These are phyloP conservation scores for Pteropus rufus DNA, from an alignment of 2,797 vertebrate species.

Conservation along the genomic window DNA sequence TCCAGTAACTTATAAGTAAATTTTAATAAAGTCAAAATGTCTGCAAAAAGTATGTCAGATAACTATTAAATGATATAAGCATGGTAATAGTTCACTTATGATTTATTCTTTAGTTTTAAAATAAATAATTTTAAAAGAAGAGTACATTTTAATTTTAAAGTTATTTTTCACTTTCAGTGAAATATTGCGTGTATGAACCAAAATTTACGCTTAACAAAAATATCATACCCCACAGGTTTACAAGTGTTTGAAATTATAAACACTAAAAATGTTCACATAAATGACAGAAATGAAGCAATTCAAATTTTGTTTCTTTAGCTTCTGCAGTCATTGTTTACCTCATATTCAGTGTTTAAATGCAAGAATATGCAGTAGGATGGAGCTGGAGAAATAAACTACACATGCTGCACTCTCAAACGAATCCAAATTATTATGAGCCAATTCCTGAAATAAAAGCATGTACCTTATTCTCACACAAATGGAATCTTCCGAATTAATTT, in stretches of 20 bases:
- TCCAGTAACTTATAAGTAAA: not conserved
- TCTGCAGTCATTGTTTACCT: not conserved
- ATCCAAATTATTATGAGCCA: not conserved
- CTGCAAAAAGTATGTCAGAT: not conserved
- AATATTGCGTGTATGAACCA: not conserved
- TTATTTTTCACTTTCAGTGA: not conserved
- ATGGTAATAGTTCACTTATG: not conserved
- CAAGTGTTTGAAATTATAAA: not conserved
- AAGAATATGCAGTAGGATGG: not conserved
- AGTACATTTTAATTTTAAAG: conserved; percentile 7
- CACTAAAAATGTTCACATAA: not conserved
- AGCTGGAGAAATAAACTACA: not conserved
- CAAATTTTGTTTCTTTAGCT: not conserved
- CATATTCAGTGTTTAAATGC: not conserved
- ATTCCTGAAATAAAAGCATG: not conserved
- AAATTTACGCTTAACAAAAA: not conserved
- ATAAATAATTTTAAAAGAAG: not conserved
- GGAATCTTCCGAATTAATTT: not conserved
- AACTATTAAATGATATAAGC: not conserved
- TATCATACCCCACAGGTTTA: not conserved
- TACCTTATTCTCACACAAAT: not conserved
- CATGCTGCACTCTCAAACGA: rapidly evolving
- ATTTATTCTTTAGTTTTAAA: conserved; percentile 23
- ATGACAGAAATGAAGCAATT: not conserved
- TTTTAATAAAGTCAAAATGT: conserved; percentile 36